Evolutionary conservation across 2,113 vertebrate genomes (phyloP), one percentile per base, ranked within the genome.

Genomic region (Genyomyrus donnyi): DNA sequence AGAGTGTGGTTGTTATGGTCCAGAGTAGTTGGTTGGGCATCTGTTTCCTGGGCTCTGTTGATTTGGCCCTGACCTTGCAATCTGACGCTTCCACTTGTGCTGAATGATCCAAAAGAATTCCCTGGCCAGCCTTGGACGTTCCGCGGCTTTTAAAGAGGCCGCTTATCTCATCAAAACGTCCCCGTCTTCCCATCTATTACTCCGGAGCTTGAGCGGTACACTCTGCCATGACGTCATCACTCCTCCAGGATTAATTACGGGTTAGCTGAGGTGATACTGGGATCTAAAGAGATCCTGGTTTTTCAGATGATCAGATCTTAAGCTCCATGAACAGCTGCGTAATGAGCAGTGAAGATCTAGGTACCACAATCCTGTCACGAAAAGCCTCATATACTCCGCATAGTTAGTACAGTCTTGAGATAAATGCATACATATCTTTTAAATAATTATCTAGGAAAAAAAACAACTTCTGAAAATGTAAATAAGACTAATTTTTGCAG

Each of bases 61-160:
- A 70, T 87, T 87, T 87, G 56, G 45, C 84, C 89, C 45, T 70
- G 85, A 87, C 84, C 45, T 39, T 90, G 89, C 56, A 90, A 90
- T 86, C 27, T 74, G 89, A 90, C 58, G 39, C 89, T 52, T 21
- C 45, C 66, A 17, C 77, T 83, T 87, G 84, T 87, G 89, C 84
- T 70, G 89, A 87, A 90, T 87, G 84, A 90, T 90, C 42, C 84
- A 48, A 48, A 86, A 87, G 89, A 87, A 90, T 90, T 66, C 45
- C 84, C 52, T 27, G 42, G 42, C 39, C 45, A 42, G 24, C 24
- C 84, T 49, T 62, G 15, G 42, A 53, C 84, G 58, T 87, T 90
- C 89, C 50, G 24, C 35, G 27, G 89, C 39, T 84, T 77, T 87
- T 87, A 90, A 90, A 87, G 84, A 70, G 56, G 45, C 21, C 17